Evolutionary conservation across 1,140 invertebrate species (phyloP).

Genomic region (Drosophila bifasciata): DNA sequence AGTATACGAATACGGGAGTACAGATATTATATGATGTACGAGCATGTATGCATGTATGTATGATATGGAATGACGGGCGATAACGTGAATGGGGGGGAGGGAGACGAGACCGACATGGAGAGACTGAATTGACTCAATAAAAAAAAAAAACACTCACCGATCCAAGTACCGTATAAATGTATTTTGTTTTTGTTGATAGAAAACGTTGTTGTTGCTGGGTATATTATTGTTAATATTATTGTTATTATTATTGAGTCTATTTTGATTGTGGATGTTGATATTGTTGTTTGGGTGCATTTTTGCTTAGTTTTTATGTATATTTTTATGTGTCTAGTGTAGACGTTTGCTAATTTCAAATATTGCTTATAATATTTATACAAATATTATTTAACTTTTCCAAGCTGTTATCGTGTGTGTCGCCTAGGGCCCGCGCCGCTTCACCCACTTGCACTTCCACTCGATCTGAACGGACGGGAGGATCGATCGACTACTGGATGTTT

Average conservation of each 20-base stretch:
- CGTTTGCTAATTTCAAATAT: too few relatives aligned
- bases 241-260: slow-evolving; percentile 40
- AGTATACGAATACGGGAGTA: too few relatives aligned
- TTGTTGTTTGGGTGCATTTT: slow-evolving; percentile 8
- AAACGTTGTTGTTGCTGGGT: slow-evolving; percentile 36
- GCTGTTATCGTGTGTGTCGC: slow-evolving; percentile 33
- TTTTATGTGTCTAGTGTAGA: slow-evolving; percentile 20
- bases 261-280: slow-evolving; percentile 31
- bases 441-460: slow-evolving; percentile 6
- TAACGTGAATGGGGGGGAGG: not conserved
- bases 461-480: slow-evolving; percentile 12
- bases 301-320: slow-evolving; percentile 7
- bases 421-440: not conserved
- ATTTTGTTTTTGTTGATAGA: slow-evolving; percentile 50
- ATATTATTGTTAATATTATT: slow-evolving; percentile 3
- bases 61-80: not conserved
- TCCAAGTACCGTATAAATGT: slow-evolving; percentile 46
- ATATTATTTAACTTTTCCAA: not conserved
- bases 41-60: too few relatives aligned
- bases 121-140: not conserved
- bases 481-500: slow-evolving; percentile 14
- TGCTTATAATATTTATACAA: too few relatives aligned
- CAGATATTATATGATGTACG: too few relatives aligned
- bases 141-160: slow-evolving; percentile 38
- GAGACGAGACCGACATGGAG: not conserved